Conservation (phyloP, 2,888 invertebrate species). For the Rapana venosa region DNA sequence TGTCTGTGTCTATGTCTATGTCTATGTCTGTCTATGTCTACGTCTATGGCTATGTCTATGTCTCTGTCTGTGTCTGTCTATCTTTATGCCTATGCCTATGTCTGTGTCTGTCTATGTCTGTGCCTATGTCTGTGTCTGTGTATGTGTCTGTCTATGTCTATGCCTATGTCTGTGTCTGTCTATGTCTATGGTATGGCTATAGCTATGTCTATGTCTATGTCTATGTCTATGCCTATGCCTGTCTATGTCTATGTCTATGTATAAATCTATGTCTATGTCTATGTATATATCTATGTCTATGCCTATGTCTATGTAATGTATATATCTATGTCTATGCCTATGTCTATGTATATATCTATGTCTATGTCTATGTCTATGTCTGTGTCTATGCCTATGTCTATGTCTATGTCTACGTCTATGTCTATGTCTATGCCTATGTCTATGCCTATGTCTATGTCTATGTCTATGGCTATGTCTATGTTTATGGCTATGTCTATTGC, state of each 20-base stretch:
- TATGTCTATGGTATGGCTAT: not conserved
- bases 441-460: too few relatives aligned
- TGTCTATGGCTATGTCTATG: not conserved
- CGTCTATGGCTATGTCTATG: not conserved
- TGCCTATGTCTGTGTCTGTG: not conserved
- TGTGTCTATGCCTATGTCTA: too few relatives aligned
- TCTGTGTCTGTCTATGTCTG: not conserved
- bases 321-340: too few relatives aligned
- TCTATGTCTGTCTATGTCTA: not conserved
- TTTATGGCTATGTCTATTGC: not conserved
- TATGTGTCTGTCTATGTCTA: not conserved
- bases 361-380: too few relatives aligned
- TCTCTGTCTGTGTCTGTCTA: not conserved
- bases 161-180: not conserved
- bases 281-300: too few relatives aligned
- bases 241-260: not conserved
- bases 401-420: too few relatives aligned
- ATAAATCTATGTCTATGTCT: not conserved
- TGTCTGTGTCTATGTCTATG: not conserved
- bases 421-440: too few relatives aligned
- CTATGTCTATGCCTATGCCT: too few relatives aligned
- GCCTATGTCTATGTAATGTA: too few relatives aligned
- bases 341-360: too few relatives aligned
- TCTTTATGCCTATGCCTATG: not conserved
- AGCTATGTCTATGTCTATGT: not conserved